A percentile compares a stretch with the other conserved stretches of the same genome.
Evolutionary conservation across 1,140 invertebrate genomes (phyloP).

Genomic region (Oncopodura yosiiana): DNA sequence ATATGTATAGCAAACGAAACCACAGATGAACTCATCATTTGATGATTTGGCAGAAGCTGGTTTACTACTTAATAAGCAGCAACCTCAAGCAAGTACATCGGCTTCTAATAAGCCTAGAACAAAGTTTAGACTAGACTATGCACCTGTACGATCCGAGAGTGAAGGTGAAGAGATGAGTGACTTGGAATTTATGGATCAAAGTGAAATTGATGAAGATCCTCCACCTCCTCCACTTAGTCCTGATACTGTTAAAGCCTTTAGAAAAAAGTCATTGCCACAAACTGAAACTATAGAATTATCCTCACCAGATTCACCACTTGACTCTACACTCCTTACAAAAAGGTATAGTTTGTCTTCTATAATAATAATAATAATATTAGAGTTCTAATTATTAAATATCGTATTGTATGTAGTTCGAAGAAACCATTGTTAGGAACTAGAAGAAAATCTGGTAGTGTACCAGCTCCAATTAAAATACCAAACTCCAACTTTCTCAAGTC

Average conservation of each 20-base stretch:
- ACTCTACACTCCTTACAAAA: neutral
- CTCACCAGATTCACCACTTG: neutral
- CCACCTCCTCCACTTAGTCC: neutral
- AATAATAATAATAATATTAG: neutral
- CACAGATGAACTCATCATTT: constrained; percentile 23
- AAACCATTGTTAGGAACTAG: constrained; percentile 11
- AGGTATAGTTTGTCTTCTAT: neutral
- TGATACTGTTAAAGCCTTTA: neutral
- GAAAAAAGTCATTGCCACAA: no score
- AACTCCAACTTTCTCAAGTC: constrained; percentile 15
- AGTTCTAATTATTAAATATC: neutral
- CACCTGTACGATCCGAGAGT: constrained; percentile 5
- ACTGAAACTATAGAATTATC: no score
- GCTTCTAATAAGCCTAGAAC: no score
- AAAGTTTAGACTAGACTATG: neutral
- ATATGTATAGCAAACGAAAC: constrained; percentile 16
- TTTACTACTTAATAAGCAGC: no score
- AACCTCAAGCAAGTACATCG: no score
- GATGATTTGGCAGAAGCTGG: constrained; percentile 22
- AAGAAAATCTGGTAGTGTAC: constrained; percentile 8
- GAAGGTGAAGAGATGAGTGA: neutral
- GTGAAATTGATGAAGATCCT: constrained; percentile 7
- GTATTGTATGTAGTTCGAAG: neutral
- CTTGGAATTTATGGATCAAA: constrained; percentile 3
- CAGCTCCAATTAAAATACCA: constrained; percentile 18